A percentile compares a stretch with the other conserved stretches of the same genome.
Evolutionary conservation across 2,888 invertebrate genomes (phyloP).

Genomic region (Mayetiola destructor): DNA sequence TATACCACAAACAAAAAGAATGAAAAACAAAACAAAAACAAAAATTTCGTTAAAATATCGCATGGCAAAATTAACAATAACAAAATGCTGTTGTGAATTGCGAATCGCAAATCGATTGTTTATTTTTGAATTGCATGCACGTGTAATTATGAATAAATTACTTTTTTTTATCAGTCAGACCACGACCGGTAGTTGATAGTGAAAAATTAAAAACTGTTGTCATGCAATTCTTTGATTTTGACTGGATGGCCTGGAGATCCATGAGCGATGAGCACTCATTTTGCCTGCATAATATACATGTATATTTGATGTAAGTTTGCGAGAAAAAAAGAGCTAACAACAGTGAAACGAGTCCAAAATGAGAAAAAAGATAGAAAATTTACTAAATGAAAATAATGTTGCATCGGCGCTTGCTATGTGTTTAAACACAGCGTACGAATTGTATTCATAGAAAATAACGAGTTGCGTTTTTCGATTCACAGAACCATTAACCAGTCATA

Average conservation of each 20-base stretch:
- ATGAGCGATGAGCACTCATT: too few species aligned
- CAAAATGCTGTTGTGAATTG: neutral
- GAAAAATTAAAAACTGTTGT: too few species aligned
- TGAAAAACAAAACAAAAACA: neutral
- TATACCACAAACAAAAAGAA: neutral
- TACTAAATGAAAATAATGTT: neutral
- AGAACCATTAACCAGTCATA: constrained; percentile 4
- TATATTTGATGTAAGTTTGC: neutral
- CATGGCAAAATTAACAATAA: neutral
- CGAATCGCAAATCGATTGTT: neutral
- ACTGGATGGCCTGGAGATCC: too few species aligned
- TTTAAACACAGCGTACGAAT: neutral
- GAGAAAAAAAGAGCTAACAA: neutral
- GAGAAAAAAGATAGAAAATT: neutral
- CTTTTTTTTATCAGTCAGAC: constrained; percentile 8
- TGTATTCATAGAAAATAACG: neutral
- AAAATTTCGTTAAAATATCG: neutral
- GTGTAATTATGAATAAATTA: constrained; percentile 11
- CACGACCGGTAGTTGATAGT: too few species aligned
- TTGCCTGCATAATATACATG: neutral
- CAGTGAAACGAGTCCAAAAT: too few species aligned
- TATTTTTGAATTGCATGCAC: constrained; percentile 11
- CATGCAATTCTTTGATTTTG: too few species aligned
- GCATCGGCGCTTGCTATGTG: neutral
- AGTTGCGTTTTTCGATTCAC: constrained; percentile 12